phyloP scores from a whole-genome alignment of 2,797 vertebrate genomes.

The Phaenicophaeus curvirostris region DNA sequence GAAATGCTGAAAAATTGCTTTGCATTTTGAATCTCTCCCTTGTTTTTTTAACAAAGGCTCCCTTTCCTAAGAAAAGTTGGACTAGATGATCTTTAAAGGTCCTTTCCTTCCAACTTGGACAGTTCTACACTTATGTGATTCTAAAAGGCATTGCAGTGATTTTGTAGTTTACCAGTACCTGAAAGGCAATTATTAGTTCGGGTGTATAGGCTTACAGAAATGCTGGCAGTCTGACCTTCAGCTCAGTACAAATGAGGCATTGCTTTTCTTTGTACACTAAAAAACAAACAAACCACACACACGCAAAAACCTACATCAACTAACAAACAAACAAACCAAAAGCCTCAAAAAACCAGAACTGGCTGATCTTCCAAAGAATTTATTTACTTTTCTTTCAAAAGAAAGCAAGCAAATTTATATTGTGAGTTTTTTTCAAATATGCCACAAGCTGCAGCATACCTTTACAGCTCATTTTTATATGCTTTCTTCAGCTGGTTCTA shows the following conservation, averaged over 20 bases:
- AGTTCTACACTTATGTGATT: neutral
- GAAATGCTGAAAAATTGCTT: neutral
- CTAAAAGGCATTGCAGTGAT: neutral
- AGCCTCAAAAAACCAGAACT: neutral
- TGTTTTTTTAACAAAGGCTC: neutral
- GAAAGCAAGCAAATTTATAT: neutral
- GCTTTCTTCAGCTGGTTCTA: neutral
- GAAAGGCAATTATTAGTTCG: conserved; percentile 49
- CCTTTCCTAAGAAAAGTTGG: neutral
- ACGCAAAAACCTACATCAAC: neutral
- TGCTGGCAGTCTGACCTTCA: conserved; percentile 57
- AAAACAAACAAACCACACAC: neutral
- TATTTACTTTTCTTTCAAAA: conserved; percentile 3
- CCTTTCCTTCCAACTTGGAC: neutral
- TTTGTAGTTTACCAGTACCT: conserved; percentile 5
- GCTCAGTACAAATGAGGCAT: conserved; percentile 33
- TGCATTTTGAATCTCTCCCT: too few relatives aligned
- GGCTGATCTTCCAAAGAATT: neutral
- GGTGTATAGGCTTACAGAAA: conserved; percentile 25
- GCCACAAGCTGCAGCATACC: neutral
- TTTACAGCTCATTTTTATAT: neutral
- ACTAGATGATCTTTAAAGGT: neutral
- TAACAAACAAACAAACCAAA: neutral
- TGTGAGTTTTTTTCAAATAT: neutral
- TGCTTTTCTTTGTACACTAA: neutral